A percentile compares a stretch with the other conserved stretches of the same genome.
These are phyloP conservation scores for Lasioglossum vierecki DNA, from an alignment of 2,888 invertebrate species.

Conservation along the genomic window DNA sequence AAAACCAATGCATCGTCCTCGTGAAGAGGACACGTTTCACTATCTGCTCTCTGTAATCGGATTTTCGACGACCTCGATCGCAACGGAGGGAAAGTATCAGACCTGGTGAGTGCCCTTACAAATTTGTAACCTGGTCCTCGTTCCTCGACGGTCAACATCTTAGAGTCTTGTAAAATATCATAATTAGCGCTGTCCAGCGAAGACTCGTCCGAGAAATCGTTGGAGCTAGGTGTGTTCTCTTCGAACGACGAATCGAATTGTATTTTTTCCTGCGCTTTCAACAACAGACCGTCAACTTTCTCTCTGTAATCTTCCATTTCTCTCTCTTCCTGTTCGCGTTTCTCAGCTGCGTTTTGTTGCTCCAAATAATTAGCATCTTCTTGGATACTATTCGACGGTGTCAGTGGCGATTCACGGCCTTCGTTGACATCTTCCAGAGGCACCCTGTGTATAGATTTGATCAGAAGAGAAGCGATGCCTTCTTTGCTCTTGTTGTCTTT, in stretches of 20 bases:
- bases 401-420: constrained; percentile 76
- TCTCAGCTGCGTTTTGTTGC: background rate
- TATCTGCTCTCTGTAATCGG: constrained; percentile 26
- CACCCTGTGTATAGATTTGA: constrained; percentile 85
- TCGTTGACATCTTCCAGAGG: constrained; percentile 79
- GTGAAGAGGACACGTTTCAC: constrained; percentile 44
- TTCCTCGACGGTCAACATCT: constrained; percentile 52
- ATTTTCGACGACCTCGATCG: background rate
- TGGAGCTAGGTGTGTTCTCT: constrained; percentile 78
- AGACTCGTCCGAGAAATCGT: constrained; percentile 70
- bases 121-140: background rate
- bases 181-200: constrained; percentile 79
- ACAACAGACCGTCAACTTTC: background rate
- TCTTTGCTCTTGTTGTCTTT: constrained; percentile 84
- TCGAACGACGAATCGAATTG: constrained; percentile 75
- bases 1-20: background rate
- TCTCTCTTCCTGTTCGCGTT: constrained; percentile 47
- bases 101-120: constrained; percentile 9
- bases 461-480: constrained; percentile 88
- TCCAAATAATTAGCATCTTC: background rate
- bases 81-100: constrained; percentile 36
- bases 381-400: constrained; percentile 47
- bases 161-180: constrained; percentile 77
- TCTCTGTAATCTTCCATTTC: constrained; percentile 4
- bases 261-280: background rate